These are phyloP conservation scores for Epirrhoe tristata DNA, from an alignment of 2,888 invertebrate species.

Conservation along the genomic window DNA sequence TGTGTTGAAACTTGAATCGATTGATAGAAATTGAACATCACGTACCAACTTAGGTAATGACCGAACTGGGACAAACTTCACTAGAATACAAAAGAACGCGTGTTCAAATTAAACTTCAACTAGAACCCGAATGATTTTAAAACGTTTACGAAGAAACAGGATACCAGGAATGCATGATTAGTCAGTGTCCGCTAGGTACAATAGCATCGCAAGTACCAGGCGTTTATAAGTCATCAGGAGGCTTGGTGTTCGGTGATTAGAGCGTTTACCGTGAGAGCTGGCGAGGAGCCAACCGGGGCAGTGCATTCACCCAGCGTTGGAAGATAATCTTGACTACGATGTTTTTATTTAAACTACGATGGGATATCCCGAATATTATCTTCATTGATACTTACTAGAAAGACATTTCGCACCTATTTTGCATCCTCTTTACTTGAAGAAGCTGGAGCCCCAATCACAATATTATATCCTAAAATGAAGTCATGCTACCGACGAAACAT, in stretches of 20 bases:
- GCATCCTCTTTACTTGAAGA: no score
- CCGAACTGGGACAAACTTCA: conserved; percentile 18
- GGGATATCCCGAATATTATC: conserved; percentile 61
- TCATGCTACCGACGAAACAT: conserved; percentile 10
- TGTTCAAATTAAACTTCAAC: conserved; percentile 19
- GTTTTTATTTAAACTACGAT: conserved; percentile 67
- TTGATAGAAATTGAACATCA: conserved; percentile 16
- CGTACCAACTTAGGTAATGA: conserved; percentile 21
- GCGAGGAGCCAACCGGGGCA: conserved; percentile 80
- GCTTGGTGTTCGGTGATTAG: conserved; percentile 76
- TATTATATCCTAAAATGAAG: background rate
- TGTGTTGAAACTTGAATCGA: conserved; percentile 12
- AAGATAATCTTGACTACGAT: conserved; percentile 66
- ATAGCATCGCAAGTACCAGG: conserved; percentile 71
- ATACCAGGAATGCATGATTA: conserved; percentile 42
- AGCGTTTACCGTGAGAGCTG: conserved; percentile 81
- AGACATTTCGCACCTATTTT: background rate
- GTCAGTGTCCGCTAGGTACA: conserved; percentile 57
- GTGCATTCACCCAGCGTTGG: conserved; percentile 78
- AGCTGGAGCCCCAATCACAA: background rate
- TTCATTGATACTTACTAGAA: conserved; percentile 36
- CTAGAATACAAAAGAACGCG: conserved; percentile 25
- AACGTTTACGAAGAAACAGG: conserved; percentile 9
- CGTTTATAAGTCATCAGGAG: conserved; percentile 76
- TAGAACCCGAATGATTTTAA: conserved; percentile 1